These are phyloP conservation scores for Pygoscelis adeliae DNA, from an alignment of 2,113 vertebrate species.

Conservation along the genomic window DNA sequence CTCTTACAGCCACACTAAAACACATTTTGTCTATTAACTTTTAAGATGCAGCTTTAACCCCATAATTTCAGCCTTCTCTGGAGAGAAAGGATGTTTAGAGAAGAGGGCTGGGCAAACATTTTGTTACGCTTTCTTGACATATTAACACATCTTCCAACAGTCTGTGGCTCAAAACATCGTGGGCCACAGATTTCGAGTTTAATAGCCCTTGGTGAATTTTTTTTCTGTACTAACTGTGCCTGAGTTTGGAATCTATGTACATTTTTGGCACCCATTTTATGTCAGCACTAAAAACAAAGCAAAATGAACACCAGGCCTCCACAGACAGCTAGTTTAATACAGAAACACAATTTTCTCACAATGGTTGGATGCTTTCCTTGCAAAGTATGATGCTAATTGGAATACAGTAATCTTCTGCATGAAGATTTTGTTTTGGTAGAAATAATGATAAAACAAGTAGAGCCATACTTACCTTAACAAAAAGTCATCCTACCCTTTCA, in stretches of 20 bases:
- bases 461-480: constrained; percentile 18
- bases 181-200: neutral
- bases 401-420: neutral
- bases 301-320: neutral
- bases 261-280: neutral
- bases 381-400: neutral
- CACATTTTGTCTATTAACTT: neutral
- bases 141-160: neutral
- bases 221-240: neutral
- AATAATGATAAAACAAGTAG: neutral
- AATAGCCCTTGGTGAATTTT: neutral
- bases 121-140: neutral
- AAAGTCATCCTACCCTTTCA: neutral
- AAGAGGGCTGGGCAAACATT: neutral
- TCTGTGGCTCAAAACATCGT: neutral
- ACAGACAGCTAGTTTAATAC: neutral
- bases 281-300: neutral
- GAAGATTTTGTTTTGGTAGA: neutral
- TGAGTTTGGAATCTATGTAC: neutral
- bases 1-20: neutral
- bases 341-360: neutral
- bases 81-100: neutral
- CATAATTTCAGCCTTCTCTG: neutral
- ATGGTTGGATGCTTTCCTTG: neutral
- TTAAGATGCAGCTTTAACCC: neutral